These are phyloP conservation scores for Etia nguti DNA, from an alignment of 2,113 vertebrate species.

Conservation along the genomic window DNA sequence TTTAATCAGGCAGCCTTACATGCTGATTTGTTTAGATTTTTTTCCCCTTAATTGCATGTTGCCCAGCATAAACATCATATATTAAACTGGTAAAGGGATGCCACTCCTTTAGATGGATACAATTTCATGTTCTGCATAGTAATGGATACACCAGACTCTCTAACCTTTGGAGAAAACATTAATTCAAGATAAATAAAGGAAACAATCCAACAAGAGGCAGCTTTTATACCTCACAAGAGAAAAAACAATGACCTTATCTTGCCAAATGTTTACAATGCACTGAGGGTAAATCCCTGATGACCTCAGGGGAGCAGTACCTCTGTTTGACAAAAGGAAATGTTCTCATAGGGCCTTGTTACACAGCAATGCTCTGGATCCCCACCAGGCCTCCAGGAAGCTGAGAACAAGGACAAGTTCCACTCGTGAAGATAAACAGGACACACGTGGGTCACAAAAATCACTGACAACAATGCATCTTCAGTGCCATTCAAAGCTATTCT, in stretches of 20 bases:
- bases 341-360: constrained; percentile 27
- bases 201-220: neutral
- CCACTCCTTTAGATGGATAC: neutral
- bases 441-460: constrained; percentile 10
- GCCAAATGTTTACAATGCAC: constrained; percentile 51
- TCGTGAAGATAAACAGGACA: constrained; percentile 61
- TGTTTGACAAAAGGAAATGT: constrained; percentile 55
- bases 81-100: neutral
- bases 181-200: neutral
- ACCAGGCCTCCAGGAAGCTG: constrained; percentile 47
- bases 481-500: neutral
- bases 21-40: neutral
- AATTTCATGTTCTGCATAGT: neutral
- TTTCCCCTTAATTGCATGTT: neutral
- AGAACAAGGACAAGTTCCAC: constrained; percentile 63
- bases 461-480: constrained; percentile 32
- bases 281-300: constrained; percentile 28
- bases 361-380: constrained; percentile 19
- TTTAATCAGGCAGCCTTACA: neutral
- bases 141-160: neutral
- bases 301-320: constrained; percentile 25
- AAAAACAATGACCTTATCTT: constrained; percentile 52
- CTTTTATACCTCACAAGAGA: constrained; percentile 14
- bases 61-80: neutral
- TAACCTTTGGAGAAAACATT: neutral